These are phyloP conservation scores for Nomia melanderi DNA, from an alignment of 1,140 invertebrate genomes.

Conservation along the genomic window DNA sequence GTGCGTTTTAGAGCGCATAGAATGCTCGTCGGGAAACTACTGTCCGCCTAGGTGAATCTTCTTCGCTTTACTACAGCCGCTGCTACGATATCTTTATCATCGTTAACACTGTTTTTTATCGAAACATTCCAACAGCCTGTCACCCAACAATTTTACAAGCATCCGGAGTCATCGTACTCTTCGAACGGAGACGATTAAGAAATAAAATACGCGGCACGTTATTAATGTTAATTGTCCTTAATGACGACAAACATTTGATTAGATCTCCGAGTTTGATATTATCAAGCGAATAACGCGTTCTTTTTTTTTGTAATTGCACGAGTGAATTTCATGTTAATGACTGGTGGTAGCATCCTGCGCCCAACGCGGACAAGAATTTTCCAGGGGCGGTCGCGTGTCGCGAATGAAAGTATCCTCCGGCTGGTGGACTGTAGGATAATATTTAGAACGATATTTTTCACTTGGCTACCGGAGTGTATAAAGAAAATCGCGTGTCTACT, in stretches of 20 bases:
- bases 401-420: constrained; percentile 80
- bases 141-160: neutral
- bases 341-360: constrained; percentile 20
- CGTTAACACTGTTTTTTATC: neutral
- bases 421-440: constrained; percentile 76
- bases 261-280: neutral
- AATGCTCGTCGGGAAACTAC: constrained; percentile 71
- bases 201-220: neutral
- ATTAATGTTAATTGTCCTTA: neutral
- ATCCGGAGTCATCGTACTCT: neutral
- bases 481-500: constrained; percentile 81
- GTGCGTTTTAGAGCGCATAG: constrained; percentile 80
- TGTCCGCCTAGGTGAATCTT: constrained; percentile 62
- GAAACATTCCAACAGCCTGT: no score
- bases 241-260: neutral
- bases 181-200: neutral
- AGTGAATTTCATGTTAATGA: constrained; percentile 14
- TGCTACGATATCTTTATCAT: neutral
- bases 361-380: constrained; percentile 74
- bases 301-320: neutral
- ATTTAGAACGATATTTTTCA: constrained; percentile 83
- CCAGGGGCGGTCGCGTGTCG: constrained; percentile 76
- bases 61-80: neutral
- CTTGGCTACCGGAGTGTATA: constrained; percentile 81
- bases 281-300: no score